These are phyloP conservation scores for Chloebia gouldiae DNA, from an alignment of 2,113 vertebrate species.

Conservation along the genomic window DNA sequence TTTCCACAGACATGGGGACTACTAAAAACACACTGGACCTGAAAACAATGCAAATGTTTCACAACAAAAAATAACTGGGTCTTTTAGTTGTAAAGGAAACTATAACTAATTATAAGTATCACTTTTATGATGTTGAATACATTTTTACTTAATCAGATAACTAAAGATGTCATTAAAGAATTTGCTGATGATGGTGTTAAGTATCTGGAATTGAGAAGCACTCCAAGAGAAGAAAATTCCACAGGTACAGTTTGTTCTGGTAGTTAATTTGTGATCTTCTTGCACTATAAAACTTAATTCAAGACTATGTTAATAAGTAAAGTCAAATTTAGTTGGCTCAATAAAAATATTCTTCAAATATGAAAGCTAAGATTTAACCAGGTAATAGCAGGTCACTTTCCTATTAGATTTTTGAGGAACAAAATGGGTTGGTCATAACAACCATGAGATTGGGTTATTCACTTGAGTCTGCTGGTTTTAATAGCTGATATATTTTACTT, in stretches of 20 bases:
- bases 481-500: background rate
- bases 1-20: background rate
- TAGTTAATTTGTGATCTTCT: background rate
- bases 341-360: background rate
- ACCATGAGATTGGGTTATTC: background rate
- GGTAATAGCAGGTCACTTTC: background rate
- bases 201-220: constrained; percentile 94
- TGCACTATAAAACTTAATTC: background rate
- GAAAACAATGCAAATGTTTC: background rate
- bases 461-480: background rate
- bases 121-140: background rate
- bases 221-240: constrained; percentile 83
- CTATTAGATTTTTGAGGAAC: background rate
- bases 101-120: background rate
- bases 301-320: background rate
- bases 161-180: constrained; percentile 92
- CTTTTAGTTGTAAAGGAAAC: background rate
- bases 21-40: background rate
- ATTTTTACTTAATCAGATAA: constrained; percentile 77
- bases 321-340: background rate
- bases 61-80: background rate
- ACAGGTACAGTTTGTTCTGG: constrained; percentile 63
- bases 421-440: background rate
- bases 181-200: constrained; percentile 96
- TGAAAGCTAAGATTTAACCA: background rate